phyloP scores from a whole-genome alignment of 2,797 vertebrate genomes.

The Urophycis tenuis region DNA sequence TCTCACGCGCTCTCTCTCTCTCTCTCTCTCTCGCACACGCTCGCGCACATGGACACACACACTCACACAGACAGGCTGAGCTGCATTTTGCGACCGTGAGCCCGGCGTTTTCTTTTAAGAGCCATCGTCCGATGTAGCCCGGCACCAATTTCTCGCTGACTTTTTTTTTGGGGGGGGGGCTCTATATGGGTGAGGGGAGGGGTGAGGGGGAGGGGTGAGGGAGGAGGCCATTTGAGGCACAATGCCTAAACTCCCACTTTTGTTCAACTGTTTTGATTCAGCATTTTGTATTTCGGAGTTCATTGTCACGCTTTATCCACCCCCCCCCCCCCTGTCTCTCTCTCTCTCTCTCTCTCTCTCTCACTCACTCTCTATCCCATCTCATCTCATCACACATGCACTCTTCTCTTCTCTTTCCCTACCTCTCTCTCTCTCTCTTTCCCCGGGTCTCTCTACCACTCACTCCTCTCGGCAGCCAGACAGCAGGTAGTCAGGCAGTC shows the following conservation, averaged over 20 bases:
- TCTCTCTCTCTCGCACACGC: no score
- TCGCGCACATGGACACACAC: not conserved
- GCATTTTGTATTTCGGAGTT: conserved; percentile 45
- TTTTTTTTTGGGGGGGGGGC: not conserved
- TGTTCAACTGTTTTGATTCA: conserved; percentile 34
- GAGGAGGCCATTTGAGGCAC: no score
- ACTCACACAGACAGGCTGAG: no score
- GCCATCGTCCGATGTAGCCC: not conserved
- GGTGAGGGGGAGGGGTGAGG: no score
- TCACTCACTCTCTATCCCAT: not conserved
- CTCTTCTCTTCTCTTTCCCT: conserved; percentile 5
- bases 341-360: not conserved
- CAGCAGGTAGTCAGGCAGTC: conserved; percentile 42
- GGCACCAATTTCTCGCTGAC: not conserved
- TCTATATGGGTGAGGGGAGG: not conserved
- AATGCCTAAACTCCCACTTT: not conserved
- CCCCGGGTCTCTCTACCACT: not conserved
- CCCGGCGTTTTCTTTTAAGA: not conserved
- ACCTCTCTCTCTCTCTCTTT: not conserved
- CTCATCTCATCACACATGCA: not conserved
- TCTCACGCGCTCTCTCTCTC: no score
- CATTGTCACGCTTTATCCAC: conserved; percentile 34
- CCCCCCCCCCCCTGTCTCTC: conserved; percentile 17
- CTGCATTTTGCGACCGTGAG: not conserved
- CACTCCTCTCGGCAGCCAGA: no score